Conservation (phyloP, 2,113 vertebrate genomes). For the Gallinago jamesoni region DNA sequence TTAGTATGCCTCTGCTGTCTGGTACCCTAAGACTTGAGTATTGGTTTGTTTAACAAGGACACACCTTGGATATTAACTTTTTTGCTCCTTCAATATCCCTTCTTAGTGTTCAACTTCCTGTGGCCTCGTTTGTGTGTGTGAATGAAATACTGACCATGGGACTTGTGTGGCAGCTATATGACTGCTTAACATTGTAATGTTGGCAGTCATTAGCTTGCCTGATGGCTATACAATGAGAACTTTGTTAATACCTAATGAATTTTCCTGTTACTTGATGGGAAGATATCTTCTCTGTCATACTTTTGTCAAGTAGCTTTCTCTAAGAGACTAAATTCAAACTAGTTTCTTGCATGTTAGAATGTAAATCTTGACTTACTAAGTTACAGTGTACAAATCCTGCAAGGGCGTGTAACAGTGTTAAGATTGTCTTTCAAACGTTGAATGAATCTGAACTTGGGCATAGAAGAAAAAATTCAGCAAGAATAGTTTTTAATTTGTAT, state of each 20-base stretch:
- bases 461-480: neutral
- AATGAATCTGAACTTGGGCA: neutral
- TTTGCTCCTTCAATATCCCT: rapidly evolving
- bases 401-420: neutral
- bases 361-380: rapidly evolving
- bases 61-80: neutral
- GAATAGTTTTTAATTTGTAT: neutral
- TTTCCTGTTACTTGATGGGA: neutral
- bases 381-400: neutral
- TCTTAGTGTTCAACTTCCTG: neutral
- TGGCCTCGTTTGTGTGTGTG: neutral
- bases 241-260: neutral
- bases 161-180: neutral
- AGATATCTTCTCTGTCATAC: neutral
- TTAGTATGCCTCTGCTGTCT: neutral
- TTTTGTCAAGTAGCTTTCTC: neutral
- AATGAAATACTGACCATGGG: rapidly evolving
- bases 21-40: neutral
- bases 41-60: neutral
- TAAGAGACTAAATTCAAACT: neutral
- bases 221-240: neutral
- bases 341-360: neutral
- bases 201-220: neutral
- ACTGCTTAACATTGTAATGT: neutral
- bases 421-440: neutral